Conservation (phyloP, 2,113 vertebrate genomes). For the Burhinus oedicnemus region DNA sequence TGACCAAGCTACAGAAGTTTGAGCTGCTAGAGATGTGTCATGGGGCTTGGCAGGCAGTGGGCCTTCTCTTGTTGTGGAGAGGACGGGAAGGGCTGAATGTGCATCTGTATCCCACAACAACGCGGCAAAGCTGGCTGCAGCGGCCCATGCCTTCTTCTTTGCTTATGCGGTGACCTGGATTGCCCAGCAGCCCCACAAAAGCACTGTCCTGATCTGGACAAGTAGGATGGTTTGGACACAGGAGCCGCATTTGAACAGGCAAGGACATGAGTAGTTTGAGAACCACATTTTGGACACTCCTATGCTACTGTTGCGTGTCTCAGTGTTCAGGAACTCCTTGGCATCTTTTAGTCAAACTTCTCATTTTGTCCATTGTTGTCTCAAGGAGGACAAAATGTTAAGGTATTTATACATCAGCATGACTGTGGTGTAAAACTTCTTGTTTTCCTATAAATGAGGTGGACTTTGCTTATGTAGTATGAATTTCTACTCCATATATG, state of each 20-base stretch:
- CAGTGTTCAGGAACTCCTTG: neutral
- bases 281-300: neutral
- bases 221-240: neutral
- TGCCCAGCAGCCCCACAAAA: neutral
- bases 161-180: neutral
- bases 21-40: neutral
- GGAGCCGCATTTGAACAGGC: neutral
- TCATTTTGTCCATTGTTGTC: neutral
- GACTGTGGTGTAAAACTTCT: neutral
- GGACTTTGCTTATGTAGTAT: neutral
- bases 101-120: neutral
- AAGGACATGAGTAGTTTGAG: neutral
- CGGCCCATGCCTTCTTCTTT: neutral
- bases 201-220: neutral
- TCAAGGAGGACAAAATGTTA: neutral
- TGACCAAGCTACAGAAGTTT: neutral
- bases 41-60: neutral
- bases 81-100: neutral
- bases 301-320: rapidly evolving
- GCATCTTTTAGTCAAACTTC: neutral
- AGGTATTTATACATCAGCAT: neutral
- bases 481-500: neutral
- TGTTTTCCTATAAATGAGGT: neutral
- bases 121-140: neutral
- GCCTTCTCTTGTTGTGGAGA: neutral